Evolutionary conservation across 2,113 vertebrate genomes (phyloP).

Genomic region (Meleagris gallopavo): DNA sequence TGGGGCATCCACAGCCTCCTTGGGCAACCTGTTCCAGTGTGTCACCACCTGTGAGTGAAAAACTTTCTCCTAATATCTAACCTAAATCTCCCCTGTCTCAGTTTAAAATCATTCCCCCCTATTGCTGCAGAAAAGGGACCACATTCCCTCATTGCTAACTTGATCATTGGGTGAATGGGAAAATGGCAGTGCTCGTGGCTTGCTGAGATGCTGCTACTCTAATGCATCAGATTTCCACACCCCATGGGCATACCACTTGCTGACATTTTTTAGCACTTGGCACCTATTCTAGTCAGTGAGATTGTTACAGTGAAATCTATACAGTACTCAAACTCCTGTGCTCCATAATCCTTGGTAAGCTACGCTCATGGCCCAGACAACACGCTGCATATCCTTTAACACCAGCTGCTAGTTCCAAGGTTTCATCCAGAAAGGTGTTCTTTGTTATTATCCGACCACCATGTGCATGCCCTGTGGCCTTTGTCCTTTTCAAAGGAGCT

Average conservation of each 20-base stretch:
- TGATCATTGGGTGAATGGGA: background rate
- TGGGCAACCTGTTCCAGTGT: too few species aligned
- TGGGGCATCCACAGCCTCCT: too few species aligned
- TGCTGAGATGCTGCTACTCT: background rate
- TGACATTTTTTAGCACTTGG: conserved; percentile 16
- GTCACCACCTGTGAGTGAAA: too few species aligned
- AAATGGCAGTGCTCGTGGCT: background rate
- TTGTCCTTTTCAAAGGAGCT: background rate
- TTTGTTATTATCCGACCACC: too few species aligned
- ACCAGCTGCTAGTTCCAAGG: background rate
- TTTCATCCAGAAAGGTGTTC: background rate
- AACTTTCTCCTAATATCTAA: too few species aligned
- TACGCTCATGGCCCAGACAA: background rate
- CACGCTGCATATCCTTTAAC: background rate
- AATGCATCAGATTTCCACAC: background rate
- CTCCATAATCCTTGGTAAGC: background rate
- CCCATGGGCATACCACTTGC: background rate
- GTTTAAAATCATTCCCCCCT: too few species aligned
- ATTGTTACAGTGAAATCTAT: background rate
- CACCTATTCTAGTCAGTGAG: background rate
- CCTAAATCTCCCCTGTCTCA: too few species aligned
- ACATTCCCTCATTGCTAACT: background rate
- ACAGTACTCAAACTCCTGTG: background rate
- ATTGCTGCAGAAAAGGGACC: background rate
- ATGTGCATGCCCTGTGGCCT: background rate